phyloP scores from a whole-genome alignment of 2,888 invertebrate species.

The Drosophila glabriapex region DNA sequence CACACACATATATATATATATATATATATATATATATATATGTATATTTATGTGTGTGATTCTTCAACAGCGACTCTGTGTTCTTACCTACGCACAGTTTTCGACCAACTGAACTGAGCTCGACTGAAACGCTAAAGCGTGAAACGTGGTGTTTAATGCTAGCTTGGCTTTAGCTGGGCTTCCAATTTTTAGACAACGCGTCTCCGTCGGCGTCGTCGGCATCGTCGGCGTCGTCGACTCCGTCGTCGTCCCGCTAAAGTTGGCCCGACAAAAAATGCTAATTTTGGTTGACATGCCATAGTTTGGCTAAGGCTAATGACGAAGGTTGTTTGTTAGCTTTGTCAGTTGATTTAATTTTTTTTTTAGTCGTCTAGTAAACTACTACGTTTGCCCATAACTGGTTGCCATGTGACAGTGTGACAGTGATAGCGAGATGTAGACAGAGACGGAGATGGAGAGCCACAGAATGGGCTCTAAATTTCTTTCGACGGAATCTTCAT shows the following conservation, averaged over 20 bases:
- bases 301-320: constrained; percentile 83
- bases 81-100: constrained; percentile 79
- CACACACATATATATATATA: neutral
- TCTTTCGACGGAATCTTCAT: constrained; percentile 81
- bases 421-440: constrained; percentile 2
- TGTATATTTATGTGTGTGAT: neutral
- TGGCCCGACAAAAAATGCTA: constrained; percentile 73
- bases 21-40: no score
- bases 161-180: constrained; percentile 10
- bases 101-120: constrained; percentile 51
- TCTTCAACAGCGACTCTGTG: constrained; percentile 13
- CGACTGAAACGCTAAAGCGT: constrained; percentile 9
- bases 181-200: constrained; percentile 59
- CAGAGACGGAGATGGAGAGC: constrained; percentile 1
- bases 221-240: constrained; percentile 28
- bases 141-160: constrained; percentile 15
- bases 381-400: constrained; percentile 59
- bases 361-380: constrained; percentile 40
- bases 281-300: constrained; percentile 82
- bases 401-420: constrained; percentile 52
- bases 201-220: constrained; percentile 32
- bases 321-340: constrained; percentile 81
- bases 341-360: constrained; percentile 73
- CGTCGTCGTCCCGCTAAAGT: constrained; percentile 34
- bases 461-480: constrained; percentile 61